These are phyloP conservation scores for Drosophila paulistorum DNA, from an alignment of 1,140 invertebrate genomes.

Conservation along the genomic window DNA sequence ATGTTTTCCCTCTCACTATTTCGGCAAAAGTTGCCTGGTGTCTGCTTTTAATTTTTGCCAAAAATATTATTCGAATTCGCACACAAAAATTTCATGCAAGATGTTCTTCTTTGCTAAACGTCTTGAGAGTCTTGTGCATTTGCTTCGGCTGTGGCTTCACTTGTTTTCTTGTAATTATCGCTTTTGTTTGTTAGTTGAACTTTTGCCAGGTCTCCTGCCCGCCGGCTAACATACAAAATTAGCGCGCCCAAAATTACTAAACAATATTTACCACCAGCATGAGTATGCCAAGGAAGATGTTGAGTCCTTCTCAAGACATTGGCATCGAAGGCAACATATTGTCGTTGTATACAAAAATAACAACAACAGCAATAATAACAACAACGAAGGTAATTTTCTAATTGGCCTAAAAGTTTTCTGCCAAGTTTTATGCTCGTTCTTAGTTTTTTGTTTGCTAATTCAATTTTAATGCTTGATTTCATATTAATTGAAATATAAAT, in stretches of 20 bases:
- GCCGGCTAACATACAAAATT: constrained; percentile 78
- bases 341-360: constrained; percentile 47
- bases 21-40: constrained; percentile 42
- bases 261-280: constrained; percentile 66
- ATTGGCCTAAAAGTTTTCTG: constrained; percentile 69
- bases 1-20: not conserved
- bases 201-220: constrained; percentile 69
- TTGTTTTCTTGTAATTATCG: constrained; percentile 82
- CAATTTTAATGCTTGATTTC: constrained; percentile 83
- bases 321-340: constrained; percentile 71
- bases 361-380: constrained; percentile 16
- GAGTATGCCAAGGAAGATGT: not conserved
- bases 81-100: constrained; percentile 46
- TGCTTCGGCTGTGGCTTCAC: constrained; percentile 9
- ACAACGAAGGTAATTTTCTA: constrained; percentile 67
- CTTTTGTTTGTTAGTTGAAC: constrained; percentile 80
- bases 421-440: constrained; percentile 66
- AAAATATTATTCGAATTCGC: constrained; percentile 71
- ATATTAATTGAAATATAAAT: constrained; percentile 82
- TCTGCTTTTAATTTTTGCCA: constrained; percentile 78
- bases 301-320: constrained; percentile 40
- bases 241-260: constrained; percentile 77
- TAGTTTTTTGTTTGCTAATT: constrained; percentile 73
- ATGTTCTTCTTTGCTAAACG: constrained; percentile 11
- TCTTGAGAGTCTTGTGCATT: not conserved